Evolutionary conservation across 2,888 invertebrate species (phyloP).

Genomic region (Argyresthia albistria): DNA sequence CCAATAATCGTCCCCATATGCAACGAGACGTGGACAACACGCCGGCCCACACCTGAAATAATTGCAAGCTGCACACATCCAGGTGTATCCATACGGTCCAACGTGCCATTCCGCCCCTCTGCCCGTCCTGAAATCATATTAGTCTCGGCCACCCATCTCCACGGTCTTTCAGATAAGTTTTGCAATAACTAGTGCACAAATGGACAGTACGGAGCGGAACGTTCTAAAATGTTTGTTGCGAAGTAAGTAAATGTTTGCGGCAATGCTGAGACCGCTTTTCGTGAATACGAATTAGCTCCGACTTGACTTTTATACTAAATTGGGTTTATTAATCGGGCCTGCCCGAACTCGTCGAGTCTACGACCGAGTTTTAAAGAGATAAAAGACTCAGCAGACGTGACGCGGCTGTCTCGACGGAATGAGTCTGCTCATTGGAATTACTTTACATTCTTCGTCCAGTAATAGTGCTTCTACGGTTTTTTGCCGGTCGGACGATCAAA

Average conservation of each 20-base stretch:
- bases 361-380: constrained; percentile 41
- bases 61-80: no score
- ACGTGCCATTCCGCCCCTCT: constrained; percentile 41
- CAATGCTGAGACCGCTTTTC: constrained; percentile 15
- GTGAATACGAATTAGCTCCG: not conserved
- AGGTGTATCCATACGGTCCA: not conserved
- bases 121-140: constrained; percentile 46
- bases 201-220: constrained; percentile 4
- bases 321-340: constrained; percentile 41
- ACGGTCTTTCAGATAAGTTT: constrained; percentile 21
- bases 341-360: constrained; percentile 11
- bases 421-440: constrained; percentile 47
- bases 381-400: constrained; percentile 28
- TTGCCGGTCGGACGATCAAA: no score
- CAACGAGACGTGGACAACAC: no score
- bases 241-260: not conserved
- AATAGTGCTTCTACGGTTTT: no score
- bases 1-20: not conserved
- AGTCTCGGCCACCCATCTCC: constrained; percentile 30
- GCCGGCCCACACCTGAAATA: no score
- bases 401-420: constrained; percentile 37
- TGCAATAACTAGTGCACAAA: not conserved
- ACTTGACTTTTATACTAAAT: constrained; percentile 18
- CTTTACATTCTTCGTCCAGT: constrained; percentile 57
- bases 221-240: constrained; percentile 12